Evolutionary conservation across 2,888 invertebrate species (phyloP), one percentile per base, ranked within the genome.

Genomic region (Synanthedon myopaeformis): DNA sequence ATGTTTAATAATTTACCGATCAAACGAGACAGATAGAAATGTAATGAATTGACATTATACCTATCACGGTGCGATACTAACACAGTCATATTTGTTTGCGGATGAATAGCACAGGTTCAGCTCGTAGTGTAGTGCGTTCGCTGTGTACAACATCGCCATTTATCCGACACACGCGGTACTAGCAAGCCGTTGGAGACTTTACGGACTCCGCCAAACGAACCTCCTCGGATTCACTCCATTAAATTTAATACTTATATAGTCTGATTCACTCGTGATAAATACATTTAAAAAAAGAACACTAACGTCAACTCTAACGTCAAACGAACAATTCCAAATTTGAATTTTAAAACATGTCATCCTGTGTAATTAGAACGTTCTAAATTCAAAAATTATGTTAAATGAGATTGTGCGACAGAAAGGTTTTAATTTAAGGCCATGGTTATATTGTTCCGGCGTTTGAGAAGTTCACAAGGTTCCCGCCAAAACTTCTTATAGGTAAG

Each of bases 101-200:
- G 45, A 45, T 45, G 45, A 45, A 45, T 45, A 10, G 68, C 70
- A 71, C 81, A 77, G 77, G 82, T 35, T 35, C 35, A 8, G 10
- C 10, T 35, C 35, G 35, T 35, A 35, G 35, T 78, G 35, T 35
- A 35, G 35, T 78, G 78, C 53, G 42, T 53, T 55, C 65, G 71
- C 45, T 0, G 45, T 45, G 14, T 45, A 45, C 45, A 13, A 45
- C 13, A 45, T 69, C 69, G 82, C 76, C 85, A 85, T 82, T 84
- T 83, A 80, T 68, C 69, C 74, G 73, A 76, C 76, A 75, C 74
- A 70, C 85, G 81, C 75, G 76, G 80, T 61, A 66, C 73, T 66
- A 74, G 67, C 70, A 74, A 78, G 83, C 75, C 78, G 70, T 64
- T 66, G 71, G 71, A 70, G 70, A 65, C 49, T 51, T 52, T 28